Percentiles rank a stretch among this genome's conserved stretches.
These are phyloP conservation scores for Threskiornis aethiopicus DNA, from an alignment of 2,797 vertebrate species.

Conservation along the genomic window DNA sequence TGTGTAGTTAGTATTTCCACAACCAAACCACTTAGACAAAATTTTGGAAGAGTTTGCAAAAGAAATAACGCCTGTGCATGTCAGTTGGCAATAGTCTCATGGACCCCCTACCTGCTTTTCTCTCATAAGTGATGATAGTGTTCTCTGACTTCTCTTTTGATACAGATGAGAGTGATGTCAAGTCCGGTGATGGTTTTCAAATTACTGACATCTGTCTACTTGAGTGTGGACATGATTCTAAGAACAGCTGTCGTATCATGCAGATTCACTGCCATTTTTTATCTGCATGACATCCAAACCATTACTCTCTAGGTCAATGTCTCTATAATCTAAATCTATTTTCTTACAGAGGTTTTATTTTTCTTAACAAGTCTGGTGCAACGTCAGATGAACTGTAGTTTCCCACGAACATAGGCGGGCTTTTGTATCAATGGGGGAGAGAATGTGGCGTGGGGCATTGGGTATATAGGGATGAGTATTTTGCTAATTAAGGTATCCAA, in stretches of 20 bases:
- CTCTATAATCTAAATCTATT: not conserved
- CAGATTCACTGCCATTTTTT: not conserved
- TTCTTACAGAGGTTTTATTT: not conserved
- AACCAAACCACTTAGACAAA: not conserved
- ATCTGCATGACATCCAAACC: not conserved
- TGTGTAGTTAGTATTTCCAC: not conserved
- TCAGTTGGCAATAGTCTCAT: not conserved
- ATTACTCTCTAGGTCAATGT: not conserved
- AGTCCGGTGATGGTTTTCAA: not conserved
- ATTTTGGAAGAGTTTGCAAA: not conserved
- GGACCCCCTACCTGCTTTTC: not conserved
- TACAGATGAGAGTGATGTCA: not conserved
- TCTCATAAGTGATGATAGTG: not conserved
- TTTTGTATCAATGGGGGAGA: not conserved
- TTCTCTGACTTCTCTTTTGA: not conserved
- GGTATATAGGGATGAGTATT: not conserved
- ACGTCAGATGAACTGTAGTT: not conserved
- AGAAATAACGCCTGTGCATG: fast-evolving
- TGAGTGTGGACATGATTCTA: not conserved
- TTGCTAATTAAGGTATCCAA: not conserved
- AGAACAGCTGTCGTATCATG: not conserved
- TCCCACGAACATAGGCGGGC: not conserved
- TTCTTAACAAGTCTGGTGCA: not conserved
- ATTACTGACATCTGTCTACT: not conserved
- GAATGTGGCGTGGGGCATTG: fast-evolving